Base-by-base conservation (phyloP, 2,888 invertebrate species). In the Andrena trimmerana region DNA sequence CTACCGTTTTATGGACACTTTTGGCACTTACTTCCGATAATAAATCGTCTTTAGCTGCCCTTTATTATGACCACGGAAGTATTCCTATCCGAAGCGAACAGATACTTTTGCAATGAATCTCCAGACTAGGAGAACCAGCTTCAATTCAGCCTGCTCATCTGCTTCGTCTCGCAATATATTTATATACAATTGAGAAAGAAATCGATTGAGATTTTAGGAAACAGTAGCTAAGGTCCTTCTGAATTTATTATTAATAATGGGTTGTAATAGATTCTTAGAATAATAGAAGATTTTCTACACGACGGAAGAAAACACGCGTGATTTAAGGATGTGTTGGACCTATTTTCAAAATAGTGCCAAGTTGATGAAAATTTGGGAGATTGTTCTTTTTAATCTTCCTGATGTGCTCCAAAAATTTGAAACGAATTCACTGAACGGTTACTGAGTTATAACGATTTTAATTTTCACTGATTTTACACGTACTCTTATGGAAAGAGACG, bases 21-120 rank as follows among this genome's bases (percentile, higher is more conserved):
- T 87, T 69, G 65, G 66, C 69, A 36, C 62, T 68, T 52, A 72
- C 81, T 87, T 86, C 86, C 87, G 78, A 78, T 77, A 84, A 77
- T 76, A 66, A 24, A 70, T 57, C 65, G n/a, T 31, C 63, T 78
- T 69, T 80, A 31, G 36, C 68, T 57, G 54, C 50, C 59, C 27
- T 52, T 62, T 29, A 50, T 24, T 36, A 36, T 16, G 27, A 8
- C 75, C 63, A 20, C 75, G 71, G 65, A 78, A 78, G 54, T 52
- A 1, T 50, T 27, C n/a, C 7, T 4, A 16, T 42, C 42, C 20
- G 27, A 16, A 75, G 36, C 33, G 33, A 57, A 68, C 10, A 50
- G 29, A 0, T 24, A 33, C 13, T 0, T 16, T 20, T 3, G 31
- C 16, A 7, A 60, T 8, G 10, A 24, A 10, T 62, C 50, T 60